Conservation (phyloP, 1,140 invertebrate genomes). For the Sycobia sp. region DNA sequence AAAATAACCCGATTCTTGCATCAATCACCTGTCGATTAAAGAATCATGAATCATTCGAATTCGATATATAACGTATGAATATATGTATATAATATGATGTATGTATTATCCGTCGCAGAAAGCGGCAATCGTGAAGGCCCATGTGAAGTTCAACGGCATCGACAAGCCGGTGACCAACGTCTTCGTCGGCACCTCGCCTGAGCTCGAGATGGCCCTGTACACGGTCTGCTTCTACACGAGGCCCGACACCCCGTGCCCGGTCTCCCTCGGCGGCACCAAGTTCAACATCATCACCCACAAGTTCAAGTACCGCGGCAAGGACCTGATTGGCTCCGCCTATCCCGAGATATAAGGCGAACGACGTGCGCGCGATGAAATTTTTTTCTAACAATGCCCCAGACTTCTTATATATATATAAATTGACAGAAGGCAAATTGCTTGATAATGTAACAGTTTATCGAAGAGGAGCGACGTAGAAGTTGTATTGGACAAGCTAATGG, state of each 20-base stretch:
- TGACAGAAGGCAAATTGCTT: too few relatives aligned
- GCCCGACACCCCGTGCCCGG: constrained; percentile 72
- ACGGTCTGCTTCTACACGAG: constrained; percentile 82
- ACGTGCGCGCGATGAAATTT: background rate
- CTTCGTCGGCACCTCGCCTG: constrained; percentile 90
- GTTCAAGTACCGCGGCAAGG: constrained; percentile 75
- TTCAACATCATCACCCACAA: constrained; percentile 76
- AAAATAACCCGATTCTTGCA: too few relatives aligned
- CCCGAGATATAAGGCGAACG: constrained; percentile 70
- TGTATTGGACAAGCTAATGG: too few relatives aligned
- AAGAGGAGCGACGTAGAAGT: too few relatives aligned
- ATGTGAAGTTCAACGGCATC: constrained; percentile 74
- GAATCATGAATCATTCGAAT: too few relatives aligned
- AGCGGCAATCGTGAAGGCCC: constrained; percentile 77
- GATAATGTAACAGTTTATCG: too few relatives aligned
- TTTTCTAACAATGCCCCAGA: background rate
- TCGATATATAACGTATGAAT: too few relatives aligned
- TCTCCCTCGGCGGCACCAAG: constrained; percentile 72
- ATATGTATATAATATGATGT: too few relatives aligned
- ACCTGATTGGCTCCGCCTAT: constrained; percentile 79
- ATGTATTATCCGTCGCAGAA: constrained; percentile 67
- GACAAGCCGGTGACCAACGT: constrained; percentile 80
- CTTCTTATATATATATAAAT: too few relatives aligned
- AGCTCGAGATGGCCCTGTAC: constrained; percentile 90
- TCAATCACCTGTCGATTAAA: too few relatives aligned